Base-by-base conservation (phyloP, 2,888 invertebrate genomes). In the Apotomis betuletana region DNA sequence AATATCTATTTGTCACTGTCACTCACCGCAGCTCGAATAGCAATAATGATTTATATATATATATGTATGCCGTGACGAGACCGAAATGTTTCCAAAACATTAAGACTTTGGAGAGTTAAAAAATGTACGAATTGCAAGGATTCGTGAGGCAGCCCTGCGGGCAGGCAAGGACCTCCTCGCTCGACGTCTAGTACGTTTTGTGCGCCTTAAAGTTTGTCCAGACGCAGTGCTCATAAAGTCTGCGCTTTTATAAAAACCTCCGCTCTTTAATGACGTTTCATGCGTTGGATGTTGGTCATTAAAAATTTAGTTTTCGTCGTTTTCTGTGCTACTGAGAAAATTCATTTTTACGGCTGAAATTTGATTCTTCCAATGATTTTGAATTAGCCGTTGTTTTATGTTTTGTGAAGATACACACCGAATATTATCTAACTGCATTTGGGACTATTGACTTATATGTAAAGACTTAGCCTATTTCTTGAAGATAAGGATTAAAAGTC, bases 191-290 rank as follows among this genome's bases (percentile, higher is more conserved):
- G 72, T 68, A 68, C 72, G 63, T 63, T 72, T 72, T 67, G 52
- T 71, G 52, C 46, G 49, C 67, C 63, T 62, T 63, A 49, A 68
- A 72, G 67, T 71, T 71, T 54, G 63, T 61, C 57, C 72, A 72
- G 72, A 63, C 67, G 68, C 36, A 68, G 67, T 72, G 63, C 72
- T 72, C 63, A 63, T 63, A 68, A 52, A 72, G 72, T 67, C 72
- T 63, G 63, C 36, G 44, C 55, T 57, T 57, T 65, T 41, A 44
- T 58, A 68, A 68, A 72, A 63, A 62, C 52, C 41, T 13, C 27
- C 52, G 57, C 52, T 51, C 44, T 71, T 67, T 55, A 72, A 72
- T 68, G 63, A 70, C 41, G 62, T 68, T 68, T 46, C 54, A 61
- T 62, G 67, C 60, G 12, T 70, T 60, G 55, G 51, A 57, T 46